These are phyloP conservation scores for Uloborus diversus DNA, from an alignment of 1,140 invertebrate species.

Conservation along the genomic window DNA sequence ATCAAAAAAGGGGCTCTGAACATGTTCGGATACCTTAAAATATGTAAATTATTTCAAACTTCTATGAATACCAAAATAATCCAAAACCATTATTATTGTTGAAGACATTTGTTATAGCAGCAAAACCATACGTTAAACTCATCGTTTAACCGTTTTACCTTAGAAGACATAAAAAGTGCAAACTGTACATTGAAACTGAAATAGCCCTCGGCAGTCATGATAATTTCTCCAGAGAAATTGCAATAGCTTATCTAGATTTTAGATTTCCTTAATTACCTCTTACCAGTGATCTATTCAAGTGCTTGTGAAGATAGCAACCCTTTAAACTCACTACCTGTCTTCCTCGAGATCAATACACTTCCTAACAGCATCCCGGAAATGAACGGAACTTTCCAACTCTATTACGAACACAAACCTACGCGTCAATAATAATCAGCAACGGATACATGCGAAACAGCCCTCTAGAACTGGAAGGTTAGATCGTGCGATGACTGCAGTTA, in stretches of 20 bases:
- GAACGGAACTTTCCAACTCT: conserved; percentile 37
- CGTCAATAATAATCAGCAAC: conserved; percentile 38
- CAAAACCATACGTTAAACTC: too few species aligned
- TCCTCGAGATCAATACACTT: conserved; percentile 23
- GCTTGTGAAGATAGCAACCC: conserved; percentile 1
- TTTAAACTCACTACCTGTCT: conserved; percentile 12
- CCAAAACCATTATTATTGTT: too few species aligned
- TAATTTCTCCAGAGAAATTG: background rate
- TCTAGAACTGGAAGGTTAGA: background rate
- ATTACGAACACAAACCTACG: conserved; percentile 28
- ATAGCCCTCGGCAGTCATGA: background rate
- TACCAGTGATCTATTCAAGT: conserved; percentile 40
- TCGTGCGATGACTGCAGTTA: conserved; percentile 6
- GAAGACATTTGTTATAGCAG: too few species aligned
- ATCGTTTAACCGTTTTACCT: too few species aligned
- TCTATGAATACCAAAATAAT: too few species aligned
- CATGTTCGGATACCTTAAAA: too few species aligned
- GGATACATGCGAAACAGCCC: conserved; percentile 3
- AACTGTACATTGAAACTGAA: too few species aligned
- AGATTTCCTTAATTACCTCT: conserved; percentile 34
- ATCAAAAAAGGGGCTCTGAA: too few species aligned
- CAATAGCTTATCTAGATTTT: background rate
- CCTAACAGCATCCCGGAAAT: conserved; percentile 13
- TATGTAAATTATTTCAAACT: too few species aligned
- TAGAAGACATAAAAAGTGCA: too few species aligned